Evolutionary conservation across 2,113 vertebrate genomes (phyloP).

Genomic region (Lates calcarifer): DNA sequence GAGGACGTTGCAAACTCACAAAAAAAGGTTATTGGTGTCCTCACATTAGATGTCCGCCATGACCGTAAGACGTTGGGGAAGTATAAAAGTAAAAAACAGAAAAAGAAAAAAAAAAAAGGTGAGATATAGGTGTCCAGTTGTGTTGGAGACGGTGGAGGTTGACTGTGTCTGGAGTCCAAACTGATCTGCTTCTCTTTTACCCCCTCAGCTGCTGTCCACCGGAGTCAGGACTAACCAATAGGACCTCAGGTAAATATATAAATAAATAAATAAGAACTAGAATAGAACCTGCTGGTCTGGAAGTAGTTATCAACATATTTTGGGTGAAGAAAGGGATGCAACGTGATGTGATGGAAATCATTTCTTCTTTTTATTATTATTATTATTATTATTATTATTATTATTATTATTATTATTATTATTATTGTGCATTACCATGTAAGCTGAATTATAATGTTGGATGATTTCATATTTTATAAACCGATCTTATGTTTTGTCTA

Average conservation of each 20-base stretch:
- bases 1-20: constrained; percentile 45
- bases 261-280: constrained; percentile 45
- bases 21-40: constrained; percentile 23
- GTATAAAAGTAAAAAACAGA: neutral
- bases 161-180: constrained; percentile 18
- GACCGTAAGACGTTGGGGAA: constrained; percentile 32
- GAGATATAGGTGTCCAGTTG: neutral
- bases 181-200: constrained; percentile 51
- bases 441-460: too few species aligned
- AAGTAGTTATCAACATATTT: too few species aligned
- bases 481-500: neutral
- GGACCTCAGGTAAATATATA: constrained; percentile 54
- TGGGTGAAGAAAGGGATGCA: neutral
- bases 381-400: neutral
- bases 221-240: constrained; percentile 55
- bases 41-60: constrained; percentile 58
- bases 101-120: neutral
- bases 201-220: constrained; percentile 59
- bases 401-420: neutral
- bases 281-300: constrained; percentile 22
- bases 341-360: neutral
- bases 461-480: neutral
- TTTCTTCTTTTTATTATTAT: too few species aligned
- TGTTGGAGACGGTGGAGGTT: neutral
- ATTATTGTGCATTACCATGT: neutral